These are phyloP conservation scores for Panzeria rudis DNA, from an alignment of 2,888 invertebrate genomes.

Conservation along the genomic window DNA sequence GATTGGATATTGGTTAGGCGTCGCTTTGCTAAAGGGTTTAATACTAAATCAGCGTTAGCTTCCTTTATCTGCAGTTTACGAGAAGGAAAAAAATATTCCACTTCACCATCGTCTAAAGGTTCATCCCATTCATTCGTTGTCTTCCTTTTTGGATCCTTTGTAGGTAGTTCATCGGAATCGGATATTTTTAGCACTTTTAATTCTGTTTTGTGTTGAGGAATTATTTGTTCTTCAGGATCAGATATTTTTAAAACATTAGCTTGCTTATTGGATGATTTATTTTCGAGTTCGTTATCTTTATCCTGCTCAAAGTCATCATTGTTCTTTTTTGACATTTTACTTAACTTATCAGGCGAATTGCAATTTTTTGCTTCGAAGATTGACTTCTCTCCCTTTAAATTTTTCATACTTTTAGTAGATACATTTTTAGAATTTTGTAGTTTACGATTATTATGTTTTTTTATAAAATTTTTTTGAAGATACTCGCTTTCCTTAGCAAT, in stretches of 20 bases:
- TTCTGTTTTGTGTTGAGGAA: slow-evolving; percentile 43
- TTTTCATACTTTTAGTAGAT: slow-evolving; percentile 12
- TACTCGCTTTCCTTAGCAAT: slow-evolving; percentile 1
- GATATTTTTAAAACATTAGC: slow-evolving; percentile 22
- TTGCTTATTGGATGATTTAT: not conserved
- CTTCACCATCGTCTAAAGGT: slow-evolving; percentile 83
- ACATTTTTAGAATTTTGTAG: slow-evolving; percentile 7
- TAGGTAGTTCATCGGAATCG: slow-evolving; percentile 25
- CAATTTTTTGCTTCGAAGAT: not conserved
- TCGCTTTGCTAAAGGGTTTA: slow-evolving; percentile 73
- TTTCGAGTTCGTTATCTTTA: not conserved
- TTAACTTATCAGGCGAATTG: not conserved
- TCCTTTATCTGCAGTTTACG: slow-evolving; percentile 79
- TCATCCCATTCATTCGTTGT: slow-evolving; percentile 82
- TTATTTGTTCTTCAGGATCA: slow-evolving; percentile 11
- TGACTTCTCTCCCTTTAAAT: slow-evolving; percentile 37
- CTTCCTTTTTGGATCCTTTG: slow-evolving; percentile 52
- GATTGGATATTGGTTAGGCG: slow-evolving; percentile 63
- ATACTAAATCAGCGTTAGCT: slow-evolving; percentile 77
- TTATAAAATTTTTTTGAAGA: not conserved
- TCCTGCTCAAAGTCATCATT: not conserved
- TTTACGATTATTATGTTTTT: slow-evolving; percentile 51
- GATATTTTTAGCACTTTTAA: slow-evolving; percentile 58
- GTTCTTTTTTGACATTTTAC: slow-evolving; percentile 30
- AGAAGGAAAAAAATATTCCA: slow-evolving; percentile 81